A percentile compares a stretch with the other conserved stretches of the same genome.
phyloP scores from a whole-genome alignment of 2,113 vertebrate genomes.

The Brachirus orientalis region DNA sequence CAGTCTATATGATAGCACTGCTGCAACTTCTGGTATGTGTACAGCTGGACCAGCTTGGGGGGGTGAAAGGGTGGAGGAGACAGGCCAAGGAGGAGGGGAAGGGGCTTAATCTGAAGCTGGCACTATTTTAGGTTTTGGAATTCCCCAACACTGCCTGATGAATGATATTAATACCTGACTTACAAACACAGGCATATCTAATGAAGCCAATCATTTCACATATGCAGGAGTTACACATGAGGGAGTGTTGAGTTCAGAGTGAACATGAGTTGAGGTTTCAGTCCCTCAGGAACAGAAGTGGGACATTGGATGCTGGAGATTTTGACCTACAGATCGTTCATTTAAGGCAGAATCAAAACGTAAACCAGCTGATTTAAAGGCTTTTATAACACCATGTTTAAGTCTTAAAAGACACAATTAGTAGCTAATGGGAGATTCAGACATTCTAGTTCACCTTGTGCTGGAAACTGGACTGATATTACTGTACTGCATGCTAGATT shows the following conservation, averaged over 20 bases:
- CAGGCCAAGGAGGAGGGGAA: neutral
- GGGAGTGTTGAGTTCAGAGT: slow-evolving; percentile 3
- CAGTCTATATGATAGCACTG: slow-evolving; percentile 76
- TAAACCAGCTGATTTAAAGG: neutral
- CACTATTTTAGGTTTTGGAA: slow-evolving; percentile 81
- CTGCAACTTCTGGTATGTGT: slow-evolving; percentile 75
- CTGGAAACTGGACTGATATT: neutral
- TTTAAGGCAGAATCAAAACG: neutral
- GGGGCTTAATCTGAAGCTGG: slow-evolving; percentile 74
- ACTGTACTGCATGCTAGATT: no score
- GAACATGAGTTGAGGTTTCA: neutral
- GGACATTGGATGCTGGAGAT: neutral
- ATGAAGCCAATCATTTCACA: slow-evolving; percentile 70
- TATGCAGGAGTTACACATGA: slow-evolving; percentile 29
- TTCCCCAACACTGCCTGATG: slow-evolving; percentile 76
- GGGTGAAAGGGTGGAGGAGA: slow-evolving; percentile 1
- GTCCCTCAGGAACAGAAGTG: neutral
- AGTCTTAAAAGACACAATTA: neutral
- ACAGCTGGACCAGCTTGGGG: slow-evolving; percentile 70
- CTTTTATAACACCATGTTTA: neutral
- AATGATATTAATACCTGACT: slow-evolving; percentile 81
- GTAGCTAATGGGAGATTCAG: neutral
- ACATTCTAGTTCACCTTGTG: neutral
- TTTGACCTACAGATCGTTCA: neutral
- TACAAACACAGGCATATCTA: slow-evolving; percentile 77